Evolutionary conservation across 2,113 vertebrate species (phyloP), one percentile per base, ranked within the genome.

Genomic region (Abramis brama): DNA sequence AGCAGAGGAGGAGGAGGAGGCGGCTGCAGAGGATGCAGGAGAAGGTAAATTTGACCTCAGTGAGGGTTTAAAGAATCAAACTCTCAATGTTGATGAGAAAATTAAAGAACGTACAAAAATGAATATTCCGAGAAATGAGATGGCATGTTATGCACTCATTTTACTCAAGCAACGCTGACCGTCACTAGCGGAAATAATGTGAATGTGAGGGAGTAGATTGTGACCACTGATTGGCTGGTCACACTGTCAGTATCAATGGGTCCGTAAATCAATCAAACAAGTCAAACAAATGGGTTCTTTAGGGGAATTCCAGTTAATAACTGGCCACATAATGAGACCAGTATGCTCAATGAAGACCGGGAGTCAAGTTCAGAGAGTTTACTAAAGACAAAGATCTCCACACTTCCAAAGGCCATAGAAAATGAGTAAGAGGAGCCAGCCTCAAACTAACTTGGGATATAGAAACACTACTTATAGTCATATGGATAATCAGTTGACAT

Each of bases 1-100:
- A 73, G 86, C 55, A 30, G 93, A 93, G 50, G 93, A 92, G 80
- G 91, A 93, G 68, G 86, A 91, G 39, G 39, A 43, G 43, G 36
- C 15, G 43, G 36, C 15, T 1, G 82, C 91, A 47, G 60, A n/a
- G 8, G 86, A 90, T 45, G 89, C 86, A 27, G 93, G 89, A 82
- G 52, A 79, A 27, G 90, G 89, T 90, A 76, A 80, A 23, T 12
- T 43, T 43, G 43, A 11, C 50, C 15, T 55, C 25, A 25, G 9
- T 12, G 13, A 47, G 33, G 5, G 36, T 60, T 62, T 19, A 11
- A 70, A 39, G 39, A 10, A 57, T 57, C 17, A 39, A 71, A 11
- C 30, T 33, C 17, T 70, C 33, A 21, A 70, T 12, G 36, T 71
- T 9, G 9, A 71, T 11, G 1, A 23, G 33, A 39, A 70, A 71